Conservation (phyloP, 2,888 invertebrate genomes). For the Ophion ellenae region DNA sequence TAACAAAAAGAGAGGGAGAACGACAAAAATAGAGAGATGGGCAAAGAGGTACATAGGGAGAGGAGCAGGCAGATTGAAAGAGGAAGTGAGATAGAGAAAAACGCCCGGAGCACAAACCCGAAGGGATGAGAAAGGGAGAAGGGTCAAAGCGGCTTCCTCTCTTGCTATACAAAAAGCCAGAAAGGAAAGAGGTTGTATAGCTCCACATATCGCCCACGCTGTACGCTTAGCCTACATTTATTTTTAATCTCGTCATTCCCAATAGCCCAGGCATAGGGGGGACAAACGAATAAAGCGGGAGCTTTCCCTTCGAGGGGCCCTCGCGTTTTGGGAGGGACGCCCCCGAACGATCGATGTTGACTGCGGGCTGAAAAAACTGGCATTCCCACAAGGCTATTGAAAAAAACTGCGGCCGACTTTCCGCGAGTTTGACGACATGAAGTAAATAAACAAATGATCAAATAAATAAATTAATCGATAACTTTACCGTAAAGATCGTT, state of each 20-base stretch:
- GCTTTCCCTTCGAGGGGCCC: constrained; percentile 1
- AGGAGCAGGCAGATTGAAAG: too few relatives aligned
- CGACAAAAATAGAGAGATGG: not conserved
- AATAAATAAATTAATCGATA: too few relatives aligned
- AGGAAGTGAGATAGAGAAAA: too few relatives aligned
- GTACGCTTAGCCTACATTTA: constrained; percentile 7
- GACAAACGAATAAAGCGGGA: constrained; percentile 35
- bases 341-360: constrained; percentile 44
- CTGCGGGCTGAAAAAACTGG: constrained; percentile 5
- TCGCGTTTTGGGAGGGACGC: not conserved
- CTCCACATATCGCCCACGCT: constrained; percentile 17
- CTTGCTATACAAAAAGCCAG: constrained; percentile 5
- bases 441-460: not conserved
- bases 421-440: not conserved
- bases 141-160: not conserved
- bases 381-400: not conserved
- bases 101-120: not conserved
- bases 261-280: constrained; percentile 26
- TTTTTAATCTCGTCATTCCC: constrained; percentile 9
- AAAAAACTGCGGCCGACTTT: not conserved
- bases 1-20: not conserved
- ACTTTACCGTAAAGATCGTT: too few relatives aligned
- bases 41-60: too few relatives aligned
- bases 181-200: not conserved
- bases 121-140: not conserved